Percentiles rank a stretch among this genome's conserved stretches.
These are phyloP conservation scores for Sceloporus undulatus DNA, from an alignment of 2,113 vertebrate genomes.

Conservation along the genomic window DNA sequence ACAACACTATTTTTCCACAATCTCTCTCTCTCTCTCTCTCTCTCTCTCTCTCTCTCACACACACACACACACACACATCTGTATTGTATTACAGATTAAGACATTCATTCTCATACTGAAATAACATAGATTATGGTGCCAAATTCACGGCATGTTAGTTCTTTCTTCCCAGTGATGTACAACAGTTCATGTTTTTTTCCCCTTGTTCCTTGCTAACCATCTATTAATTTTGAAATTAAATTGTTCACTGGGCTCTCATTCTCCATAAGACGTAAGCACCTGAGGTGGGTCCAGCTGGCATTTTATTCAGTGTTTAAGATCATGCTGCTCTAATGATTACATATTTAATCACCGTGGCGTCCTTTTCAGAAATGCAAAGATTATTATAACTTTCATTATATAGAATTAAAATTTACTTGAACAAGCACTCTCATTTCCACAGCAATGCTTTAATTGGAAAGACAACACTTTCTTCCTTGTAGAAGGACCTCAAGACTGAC, in stretches of 20 bases:
- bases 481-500: constrained; percentile 33
- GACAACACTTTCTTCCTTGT: not conserved
- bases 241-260: constrained; percentile 22
- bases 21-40: too few species aligned
- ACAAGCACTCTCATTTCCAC: constrained; percentile 16
- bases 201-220: not conserved
- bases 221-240: constrained; percentile 43
- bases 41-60: too few species aligned
- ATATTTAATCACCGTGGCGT: not conserved
- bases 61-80: not conserved
- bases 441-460: constrained; percentile 17
- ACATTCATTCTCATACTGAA: not conserved
- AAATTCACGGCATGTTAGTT: not conserved
- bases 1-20: not conserved
- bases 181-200: not conserved
- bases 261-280: constrained; percentile 20
- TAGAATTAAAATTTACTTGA: constrained; percentile 42
- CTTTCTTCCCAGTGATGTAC: not conserved
- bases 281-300: constrained; percentile 32
- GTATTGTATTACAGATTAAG: not conserved
- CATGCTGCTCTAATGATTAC: constrained; percentile 38
- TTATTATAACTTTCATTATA: constrained; percentile 32
- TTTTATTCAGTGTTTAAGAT: constrained; percentile 39
- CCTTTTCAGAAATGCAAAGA: constrained; percentile 3
- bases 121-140: constrained; percentile 7